A percentile compares a stretch with the other conserved stretches of the same genome.
Evolutionary conservation across 92 coral and sea anemone genomes (phyloP).

Genomic region (Epizoanthus fatuus): DNA sequence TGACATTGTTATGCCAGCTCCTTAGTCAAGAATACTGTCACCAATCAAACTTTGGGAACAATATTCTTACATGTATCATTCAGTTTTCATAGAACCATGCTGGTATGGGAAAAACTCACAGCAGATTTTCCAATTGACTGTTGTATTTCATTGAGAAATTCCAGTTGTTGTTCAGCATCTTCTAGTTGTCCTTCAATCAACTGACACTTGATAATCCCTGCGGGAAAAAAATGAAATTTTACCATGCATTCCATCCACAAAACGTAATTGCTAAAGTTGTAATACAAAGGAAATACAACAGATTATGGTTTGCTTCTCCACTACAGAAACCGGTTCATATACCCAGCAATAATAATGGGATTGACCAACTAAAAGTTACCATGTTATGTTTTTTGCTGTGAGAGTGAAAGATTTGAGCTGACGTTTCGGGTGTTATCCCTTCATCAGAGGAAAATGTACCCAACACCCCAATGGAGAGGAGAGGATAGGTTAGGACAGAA

Average conservation of each 20-base stretch:
- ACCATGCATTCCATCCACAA: neutral
- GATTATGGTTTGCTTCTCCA: too few relatives aligned
- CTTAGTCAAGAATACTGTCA: too few relatives aligned
- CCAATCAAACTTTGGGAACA: neutral
- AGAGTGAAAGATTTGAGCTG: too few relatives aligned
- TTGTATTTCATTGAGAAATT: constrained; percentile 95
- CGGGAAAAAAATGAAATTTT: neutral
- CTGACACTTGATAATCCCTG: constrained; percentile 98
- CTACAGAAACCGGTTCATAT: too few relatives aligned
- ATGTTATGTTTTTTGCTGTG: too few relatives aligned
- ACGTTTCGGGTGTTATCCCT: too few relatives aligned
- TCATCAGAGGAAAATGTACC: too few relatives aligned
- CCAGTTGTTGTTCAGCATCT: constrained; percentile 99
- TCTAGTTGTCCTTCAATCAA: constrained; percentile 94
- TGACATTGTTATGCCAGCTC: too few relatives aligned
- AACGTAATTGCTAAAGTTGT: neutral
- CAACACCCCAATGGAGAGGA: too few relatives aligned
- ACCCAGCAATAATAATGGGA: too few relatives aligned
- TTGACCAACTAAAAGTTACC: too few relatives aligned
- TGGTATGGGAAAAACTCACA: constrained; percentile 59
- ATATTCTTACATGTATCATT: neutral
- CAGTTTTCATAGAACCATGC: neutral
- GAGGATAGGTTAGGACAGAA: neutral
- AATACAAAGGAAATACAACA: neutral
- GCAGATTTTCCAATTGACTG: constrained; percentile 99